These are phyloP conservation scores for Lasioglossum figueresi DNA, from an alignment of 2,888 invertebrate species.

Conservation along the genomic window DNA sequence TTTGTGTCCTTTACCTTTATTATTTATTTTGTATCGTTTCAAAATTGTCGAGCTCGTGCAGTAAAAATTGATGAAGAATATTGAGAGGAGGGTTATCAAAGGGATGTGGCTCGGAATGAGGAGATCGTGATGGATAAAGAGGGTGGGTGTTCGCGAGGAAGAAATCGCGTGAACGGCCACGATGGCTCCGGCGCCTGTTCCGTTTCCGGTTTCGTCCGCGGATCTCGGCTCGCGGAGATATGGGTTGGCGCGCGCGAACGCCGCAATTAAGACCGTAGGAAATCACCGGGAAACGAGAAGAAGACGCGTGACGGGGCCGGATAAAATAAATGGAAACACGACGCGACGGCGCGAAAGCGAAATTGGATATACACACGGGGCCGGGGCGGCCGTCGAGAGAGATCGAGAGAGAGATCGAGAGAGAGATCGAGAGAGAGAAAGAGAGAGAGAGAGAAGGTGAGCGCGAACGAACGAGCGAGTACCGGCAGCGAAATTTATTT, in stretches of 20 bases:
- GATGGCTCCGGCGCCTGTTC: constrained; percentile 19
- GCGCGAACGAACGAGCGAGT: constrained; percentile 66
- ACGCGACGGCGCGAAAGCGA: constrained; percentile 71
- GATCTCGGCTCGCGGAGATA: constrained; percentile 38
- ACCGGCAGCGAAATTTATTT: constrained; percentile 79
- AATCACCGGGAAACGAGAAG: constrained; percentile 40
- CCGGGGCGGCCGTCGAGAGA: constrained; percentile 18
- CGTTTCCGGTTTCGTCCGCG: constrained; percentile 19
- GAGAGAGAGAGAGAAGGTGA: constrained; percentile 29
- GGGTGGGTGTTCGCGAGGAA: not conserved
- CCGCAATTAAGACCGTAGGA: constrained; percentile 49
- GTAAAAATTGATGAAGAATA: too few relatives aligned
- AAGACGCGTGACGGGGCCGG: constrained; percentile 60
- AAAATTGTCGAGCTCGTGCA: too few relatives aligned
- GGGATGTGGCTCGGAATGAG: not conserved
- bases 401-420: not conserved
- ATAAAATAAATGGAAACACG: constrained; percentile 73
- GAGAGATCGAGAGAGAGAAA: not conserved
- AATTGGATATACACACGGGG: constrained; percentile 73
- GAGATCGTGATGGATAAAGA: not conserved
- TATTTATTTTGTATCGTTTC: too few relatives aligned
- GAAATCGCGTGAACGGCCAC: constrained; percentile 68
- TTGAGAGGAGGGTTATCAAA: too few relatives aligned
- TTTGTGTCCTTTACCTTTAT: too few relatives aligned
- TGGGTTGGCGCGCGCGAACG: constrained; percentile 45